A percentile compares a stretch with the other conserved stretches of the same genome.
Evolutionary conservation across 2,888 invertebrate genomes (phyloP).

Genomic region (Coenonympha arcania): DNA sequence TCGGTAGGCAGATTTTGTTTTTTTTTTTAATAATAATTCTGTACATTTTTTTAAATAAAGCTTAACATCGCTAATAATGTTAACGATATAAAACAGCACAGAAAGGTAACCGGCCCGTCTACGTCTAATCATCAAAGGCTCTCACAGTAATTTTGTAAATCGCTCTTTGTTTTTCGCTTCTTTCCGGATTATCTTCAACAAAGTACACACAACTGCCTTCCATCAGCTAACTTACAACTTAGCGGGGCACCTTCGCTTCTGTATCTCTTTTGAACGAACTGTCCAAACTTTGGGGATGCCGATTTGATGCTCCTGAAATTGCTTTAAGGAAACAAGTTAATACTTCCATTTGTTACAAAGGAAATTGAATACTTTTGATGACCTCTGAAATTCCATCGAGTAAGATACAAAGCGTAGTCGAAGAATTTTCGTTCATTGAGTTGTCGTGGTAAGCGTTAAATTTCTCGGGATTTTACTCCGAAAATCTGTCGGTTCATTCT

Average conservation of each 20-base stretch:
- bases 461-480: no score
- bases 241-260: not conserved
- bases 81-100: not conserved
- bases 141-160: slow-evolving; percentile 2
- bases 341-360: not conserved
- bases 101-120: not conserved
- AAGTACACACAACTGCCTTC: not conserved
- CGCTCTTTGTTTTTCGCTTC: slow-evolving; percentile 14
- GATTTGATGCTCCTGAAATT: not conserved
- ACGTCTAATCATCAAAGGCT: slow-evolving; percentile 1
- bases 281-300: not conserved
- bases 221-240: not conserved
- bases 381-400: no score
- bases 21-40: no score
- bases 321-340: not conserved
- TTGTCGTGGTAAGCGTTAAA: no score
- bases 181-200: slow-evolving; percentile 13
- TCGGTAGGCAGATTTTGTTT: no score
- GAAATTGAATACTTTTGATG: no score
- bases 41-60: not conserved
- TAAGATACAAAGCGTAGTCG: no score
- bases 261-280: not conserved
- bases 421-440: no score
- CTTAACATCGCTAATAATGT: not conserved
- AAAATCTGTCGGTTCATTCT: no score